Evolutionary conservation across 64 coral and sea anemone genomes (phyloP), one percentile per base, ranked within the genome.

Genomic region (Stichodactyla helianthus): DNA sequence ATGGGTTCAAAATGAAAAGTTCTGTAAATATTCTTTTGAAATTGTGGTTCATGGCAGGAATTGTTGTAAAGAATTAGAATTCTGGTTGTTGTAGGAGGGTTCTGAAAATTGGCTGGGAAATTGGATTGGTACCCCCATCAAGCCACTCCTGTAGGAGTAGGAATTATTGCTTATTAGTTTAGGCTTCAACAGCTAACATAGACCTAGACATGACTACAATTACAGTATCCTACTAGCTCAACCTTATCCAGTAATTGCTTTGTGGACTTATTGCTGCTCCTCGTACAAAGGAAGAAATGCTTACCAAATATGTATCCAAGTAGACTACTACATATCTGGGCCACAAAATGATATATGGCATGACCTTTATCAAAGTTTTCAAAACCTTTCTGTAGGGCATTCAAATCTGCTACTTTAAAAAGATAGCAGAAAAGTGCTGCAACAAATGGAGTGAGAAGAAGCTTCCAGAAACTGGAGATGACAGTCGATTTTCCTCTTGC

Each of bases 291-390:
- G 9, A 74, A 35, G 7, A 74, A 58, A 5, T 58, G 1, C 18
- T 68, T 93, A 84, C 83, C 83, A 19, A 94, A 51, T 44, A 94
- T 25, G 55, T 88, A 87, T 27, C 93, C 93, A 79, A 88, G 20
- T 22, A 94, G 82, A 82, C 93, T 94, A 6, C 85, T 65, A 20
- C 83, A 87, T 77, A 94, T 94, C 52, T 94, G 88, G 12, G 79
- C 51, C 67, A 90, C 51, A 22, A 94, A 94, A 53, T 84, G 65
- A 61, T 78, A 60, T 74, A 87, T 87, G 5, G 53, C 84, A 63
- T 84, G 77, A 11, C 59, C 44, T 3, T 10, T 8, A 56, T 0
- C 77, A 19, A 94, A 87, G 55, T 83, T 19, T 0, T 67, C 12
- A 85, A 94, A 94, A 19, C 93, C 93, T 19, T 0, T 52, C n/a